These are phyloP conservation scores for Pocillopora meandrina DNA, from an alignment of 92 coral and sea anemone species.

Conservation along the genomic window DNA sequence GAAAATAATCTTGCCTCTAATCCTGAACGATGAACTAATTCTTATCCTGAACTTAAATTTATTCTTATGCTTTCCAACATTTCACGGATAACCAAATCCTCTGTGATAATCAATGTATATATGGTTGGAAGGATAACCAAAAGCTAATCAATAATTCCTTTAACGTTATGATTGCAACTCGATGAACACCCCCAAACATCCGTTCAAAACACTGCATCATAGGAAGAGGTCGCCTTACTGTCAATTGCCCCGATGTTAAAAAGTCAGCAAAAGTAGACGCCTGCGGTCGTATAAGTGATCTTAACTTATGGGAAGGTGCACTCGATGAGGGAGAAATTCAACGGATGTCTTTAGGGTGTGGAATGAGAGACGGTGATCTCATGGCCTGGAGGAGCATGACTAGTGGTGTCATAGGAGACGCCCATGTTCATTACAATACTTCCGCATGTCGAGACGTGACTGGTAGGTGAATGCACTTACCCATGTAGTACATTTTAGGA, in stretches of 20 bases:
- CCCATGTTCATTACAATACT: neutral
- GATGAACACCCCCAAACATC: no score
- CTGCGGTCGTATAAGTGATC: conserved; percentile 27
- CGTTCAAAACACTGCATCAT: no score
- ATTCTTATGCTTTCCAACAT: no score
- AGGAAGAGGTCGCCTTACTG: neutral
- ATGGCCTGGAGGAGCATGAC: conserved; percentile 22
- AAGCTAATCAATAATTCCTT: no score
- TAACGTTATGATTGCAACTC: no score
- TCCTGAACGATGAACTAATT: no score
- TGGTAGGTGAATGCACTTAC: neutral
- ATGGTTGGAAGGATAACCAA: no score
- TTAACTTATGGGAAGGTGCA: conserved; percentile 40
- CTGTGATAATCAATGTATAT: no score
- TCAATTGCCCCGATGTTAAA: neutral
- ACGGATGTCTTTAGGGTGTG: conserved; percentile 50
- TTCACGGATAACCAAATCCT: no score
- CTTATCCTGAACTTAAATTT: no score
- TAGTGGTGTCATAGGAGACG: conserved; percentile 1
- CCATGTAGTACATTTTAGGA: neutral
- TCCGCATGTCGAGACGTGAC: conserved; percentile 10
- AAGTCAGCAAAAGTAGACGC: neutral
- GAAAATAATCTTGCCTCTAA: no score
- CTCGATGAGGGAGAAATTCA: conserved; percentile 33
- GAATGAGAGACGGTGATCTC: conserved; percentile 30